phyloP scores from a whole-genome alignment of 37 sponge, comb jelly and placozoan genomes.

The Mnemiopsis leidyi region DNA sequence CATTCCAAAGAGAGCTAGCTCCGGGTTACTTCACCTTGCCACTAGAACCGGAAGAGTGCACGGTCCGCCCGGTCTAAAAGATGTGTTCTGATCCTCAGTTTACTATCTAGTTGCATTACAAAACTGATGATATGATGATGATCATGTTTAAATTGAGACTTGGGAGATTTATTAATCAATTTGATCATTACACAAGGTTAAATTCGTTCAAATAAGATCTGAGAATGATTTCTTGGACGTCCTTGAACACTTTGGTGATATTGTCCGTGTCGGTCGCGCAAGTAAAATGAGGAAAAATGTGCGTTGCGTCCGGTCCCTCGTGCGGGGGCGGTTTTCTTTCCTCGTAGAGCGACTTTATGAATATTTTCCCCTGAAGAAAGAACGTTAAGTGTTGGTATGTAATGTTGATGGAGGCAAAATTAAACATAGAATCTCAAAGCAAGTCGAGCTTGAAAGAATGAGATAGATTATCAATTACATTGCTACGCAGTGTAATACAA shows the following conservation, averaged over 20 bases:
- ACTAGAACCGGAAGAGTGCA: too few relatives aligned
- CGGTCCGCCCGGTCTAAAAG: not conserved
- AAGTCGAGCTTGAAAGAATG: too few relatives aligned
- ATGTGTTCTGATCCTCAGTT: not conserved
- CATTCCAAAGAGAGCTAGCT: too few relatives aligned
- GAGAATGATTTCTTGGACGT: constrained; percentile 42
- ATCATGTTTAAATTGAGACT: too few relatives aligned
- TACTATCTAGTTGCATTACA: not conserved
- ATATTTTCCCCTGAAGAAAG: not conserved
- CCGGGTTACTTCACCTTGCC: too few relatives aligned
- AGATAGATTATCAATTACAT: too few relatives aligned
- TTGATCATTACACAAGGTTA: not conserved
- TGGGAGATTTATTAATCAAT: not conserved
- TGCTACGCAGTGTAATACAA: not conserved
- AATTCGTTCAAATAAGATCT: constrained; percentile 27
- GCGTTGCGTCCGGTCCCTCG: constrained; percentile 36
- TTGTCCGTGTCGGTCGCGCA: constrained; percentile 56
- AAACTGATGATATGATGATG: not conserved
- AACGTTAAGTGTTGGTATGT: too few relatives aligned
- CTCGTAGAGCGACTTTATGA: not conserved
- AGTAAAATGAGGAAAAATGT: constrained; percentile 26
- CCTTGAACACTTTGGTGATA: constrained; percentile 48
- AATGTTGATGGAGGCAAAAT: too few relatives aligned
- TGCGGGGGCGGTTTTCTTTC: not conserved
- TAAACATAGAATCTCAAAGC: too few relatives aligned